A percentile compares a stretch with the other conserved stretches of the same genome.
Evolutionary conservation across 2,113 vertebrate species (phyloP).

Genomic region (Dromaius novaehollandiae): DNA sequence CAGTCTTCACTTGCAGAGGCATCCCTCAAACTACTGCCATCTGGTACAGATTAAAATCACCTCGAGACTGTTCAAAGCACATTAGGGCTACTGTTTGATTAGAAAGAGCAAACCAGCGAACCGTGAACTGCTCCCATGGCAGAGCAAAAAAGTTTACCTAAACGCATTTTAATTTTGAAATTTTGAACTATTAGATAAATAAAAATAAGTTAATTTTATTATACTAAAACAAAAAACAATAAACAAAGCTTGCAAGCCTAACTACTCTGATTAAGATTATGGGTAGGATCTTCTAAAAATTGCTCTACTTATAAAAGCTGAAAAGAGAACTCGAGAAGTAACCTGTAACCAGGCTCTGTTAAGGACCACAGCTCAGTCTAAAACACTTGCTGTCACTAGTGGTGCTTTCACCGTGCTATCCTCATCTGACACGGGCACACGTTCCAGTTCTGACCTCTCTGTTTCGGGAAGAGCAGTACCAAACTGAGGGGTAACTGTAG

Average conservation of each 20-base stretch:
- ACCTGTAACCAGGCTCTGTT: not conserved
- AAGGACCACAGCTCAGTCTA: not conserved
- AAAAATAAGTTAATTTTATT: not conserved
- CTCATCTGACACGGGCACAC: rapidly evolving
- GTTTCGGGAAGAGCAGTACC: not conserved
- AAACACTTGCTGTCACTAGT: not conserved
- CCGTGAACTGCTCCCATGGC: rapidly evolving
- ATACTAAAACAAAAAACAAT: not conserved
- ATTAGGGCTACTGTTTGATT: not conserved
- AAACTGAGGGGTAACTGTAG: not conserved
- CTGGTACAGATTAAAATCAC: too few species aligned
- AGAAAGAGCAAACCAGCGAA: not conserved
- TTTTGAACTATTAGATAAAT: not conserved
- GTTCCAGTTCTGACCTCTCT: not conserved
- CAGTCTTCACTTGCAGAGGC: not conserved
- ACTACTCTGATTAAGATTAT: rapidly evolving
- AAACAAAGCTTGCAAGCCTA: rapidly evolving
- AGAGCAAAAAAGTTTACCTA: not conserved
- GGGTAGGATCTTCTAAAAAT: not conserved
- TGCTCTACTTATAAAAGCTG: not conserved
- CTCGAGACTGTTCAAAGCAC: not conserved
- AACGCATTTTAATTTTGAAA: not conserved
- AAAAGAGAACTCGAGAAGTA: not conserved
- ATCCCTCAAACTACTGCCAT: not conserved
- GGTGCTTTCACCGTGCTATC: not conserved